Conservation (phyloP, 2,888 invertebrate species). For the Athetis lepigone region DNA sequence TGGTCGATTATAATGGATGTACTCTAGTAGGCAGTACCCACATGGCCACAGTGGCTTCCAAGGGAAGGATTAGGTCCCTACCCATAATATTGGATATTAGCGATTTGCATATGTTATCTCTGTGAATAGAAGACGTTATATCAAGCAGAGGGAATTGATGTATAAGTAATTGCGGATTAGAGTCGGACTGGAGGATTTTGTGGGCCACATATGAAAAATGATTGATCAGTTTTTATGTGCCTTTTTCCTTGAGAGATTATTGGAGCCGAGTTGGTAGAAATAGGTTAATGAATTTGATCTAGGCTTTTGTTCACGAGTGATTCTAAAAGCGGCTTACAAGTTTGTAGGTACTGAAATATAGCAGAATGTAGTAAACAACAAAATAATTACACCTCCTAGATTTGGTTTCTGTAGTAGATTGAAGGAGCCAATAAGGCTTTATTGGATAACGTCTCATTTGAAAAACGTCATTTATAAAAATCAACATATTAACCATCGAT, state of each 20-base stretch:
- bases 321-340: not conserved
- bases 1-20: constrained; percentile 41
- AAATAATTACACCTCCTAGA: not conserved
- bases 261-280: not conserved
- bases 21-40: constrained; percentile 20
- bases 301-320: not conserved
- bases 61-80: constrained; percentile 56
- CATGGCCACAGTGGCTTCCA: constrained; percentile 31
- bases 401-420: not conserved
- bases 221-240: constrained; percentile 17
- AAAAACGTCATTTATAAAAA: too few species aligned
- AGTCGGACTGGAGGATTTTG: constrained; percentile 36
- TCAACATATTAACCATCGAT: too few species aligned
- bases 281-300: not conserved
- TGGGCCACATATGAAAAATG: constrained; percentile 37
- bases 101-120: constrained; percentile 56
- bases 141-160: constrained; percentile 28
- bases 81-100: constrained; percentile 59
- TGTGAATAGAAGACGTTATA: constrained; percentile 41
- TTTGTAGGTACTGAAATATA: too few species aligned
- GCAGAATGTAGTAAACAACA: too few species aligned
- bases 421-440: too few species aligned
- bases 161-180: constrained; percentile 47
- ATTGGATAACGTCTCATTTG: too few species aligned
- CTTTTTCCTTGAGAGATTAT: constrained; percentile 7